These are phyloP conservation scores for Odontamblyopus lacepedii DNA, from an alignment of 2,797 vertebrate genomes.

Conservation along the genomic window DNA sequence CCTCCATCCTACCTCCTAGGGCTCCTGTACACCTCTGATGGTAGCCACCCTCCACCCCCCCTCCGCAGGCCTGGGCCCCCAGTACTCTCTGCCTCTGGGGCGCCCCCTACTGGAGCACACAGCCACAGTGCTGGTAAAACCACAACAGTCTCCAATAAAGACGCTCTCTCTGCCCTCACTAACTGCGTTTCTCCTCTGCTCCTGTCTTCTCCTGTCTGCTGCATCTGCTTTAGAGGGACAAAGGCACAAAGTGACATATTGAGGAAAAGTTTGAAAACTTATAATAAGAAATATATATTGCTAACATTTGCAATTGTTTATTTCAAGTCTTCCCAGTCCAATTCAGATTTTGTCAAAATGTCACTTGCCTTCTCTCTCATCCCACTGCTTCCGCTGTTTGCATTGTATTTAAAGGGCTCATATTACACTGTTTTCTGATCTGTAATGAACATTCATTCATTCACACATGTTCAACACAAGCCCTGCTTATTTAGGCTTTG, in stretches of 20 bases:
- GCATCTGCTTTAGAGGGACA: background rate
- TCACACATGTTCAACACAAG: no score
- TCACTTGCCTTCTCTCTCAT: background rate
- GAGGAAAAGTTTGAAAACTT: no score
- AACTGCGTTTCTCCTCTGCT: constrained; percentile 53
- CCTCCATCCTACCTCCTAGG: constrained; percentile 85
- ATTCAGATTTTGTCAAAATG: background rate
- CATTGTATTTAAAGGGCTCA: background rate
- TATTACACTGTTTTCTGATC: background rate
- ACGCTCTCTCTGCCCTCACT: constrained; percentile 44
- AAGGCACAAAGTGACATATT: background rate
- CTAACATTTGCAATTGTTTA: no score
- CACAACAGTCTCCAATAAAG: constrained; percentile 45
- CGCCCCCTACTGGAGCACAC: constrained; percentile 98
- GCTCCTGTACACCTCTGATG: constrained; percentile 99
- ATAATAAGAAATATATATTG: no score
- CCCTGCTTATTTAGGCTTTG: no score
- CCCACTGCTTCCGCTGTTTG: background rate
- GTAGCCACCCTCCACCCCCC: constrained; percentile 99
- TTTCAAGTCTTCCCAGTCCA: background rate
- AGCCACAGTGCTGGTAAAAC: constrained; percentile 99
- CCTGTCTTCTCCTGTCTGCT: background rate
- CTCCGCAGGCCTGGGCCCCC: constrained; percentile 94
- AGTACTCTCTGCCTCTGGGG: constrained; percentile 96
- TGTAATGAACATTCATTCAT: no score